phyloP scores from a whole-genome alignment of 2,888 invertebrate species.

The Watsonalla cultraria region DNA sequence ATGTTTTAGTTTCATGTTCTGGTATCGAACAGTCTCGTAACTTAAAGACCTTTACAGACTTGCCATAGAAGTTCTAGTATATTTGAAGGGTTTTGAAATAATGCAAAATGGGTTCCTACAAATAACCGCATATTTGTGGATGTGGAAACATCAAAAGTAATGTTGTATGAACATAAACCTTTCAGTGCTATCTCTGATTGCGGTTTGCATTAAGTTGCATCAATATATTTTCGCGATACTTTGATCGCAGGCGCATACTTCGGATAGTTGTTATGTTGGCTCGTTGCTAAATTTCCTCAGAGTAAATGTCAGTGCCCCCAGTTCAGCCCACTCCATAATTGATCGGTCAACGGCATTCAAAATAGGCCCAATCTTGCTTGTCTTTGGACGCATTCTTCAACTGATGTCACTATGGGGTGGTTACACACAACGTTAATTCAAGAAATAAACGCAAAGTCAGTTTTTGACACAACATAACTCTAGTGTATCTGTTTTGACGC shows the following conservation, averaged over 20 bases:
- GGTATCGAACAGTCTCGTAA: too few species aligned
- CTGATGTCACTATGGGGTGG: conserved; percentile 12
- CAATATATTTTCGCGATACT: conserved; percentile 42
- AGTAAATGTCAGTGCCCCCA: conserved; percentile 64
- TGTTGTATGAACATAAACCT: neutral
- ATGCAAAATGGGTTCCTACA: too few species aligned
- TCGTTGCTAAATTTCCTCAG: conserved; percentile 50
- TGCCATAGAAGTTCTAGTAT: too few species aligned
- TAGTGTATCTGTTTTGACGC: too few species aligned
- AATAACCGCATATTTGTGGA: too few species aligned
- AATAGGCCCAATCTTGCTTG: conserved; percentile 36
- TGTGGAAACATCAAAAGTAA: neutral
- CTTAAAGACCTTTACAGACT: too few species aligned
- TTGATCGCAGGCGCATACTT: conserved; percentile 36
- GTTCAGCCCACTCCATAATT: conserved; percentile 43
- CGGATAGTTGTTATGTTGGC: conserved; percentile 50
- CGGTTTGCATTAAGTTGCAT: conserved; percentile 4
- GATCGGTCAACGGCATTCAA: conserved; percentile 64
- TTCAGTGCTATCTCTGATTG: neutral
- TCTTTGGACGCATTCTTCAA: conserved; percentile 41
- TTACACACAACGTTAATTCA: too few species aligned
- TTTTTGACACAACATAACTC: too few species aligned
- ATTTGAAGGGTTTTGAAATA: too few species aligned
- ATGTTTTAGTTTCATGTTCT: neutral
- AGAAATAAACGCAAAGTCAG: too few species aligned